Evolutionary conservation across 2,888 invertebrate species (phyloP).

Genomic region (Tetheella fluctuosa): DNA sequence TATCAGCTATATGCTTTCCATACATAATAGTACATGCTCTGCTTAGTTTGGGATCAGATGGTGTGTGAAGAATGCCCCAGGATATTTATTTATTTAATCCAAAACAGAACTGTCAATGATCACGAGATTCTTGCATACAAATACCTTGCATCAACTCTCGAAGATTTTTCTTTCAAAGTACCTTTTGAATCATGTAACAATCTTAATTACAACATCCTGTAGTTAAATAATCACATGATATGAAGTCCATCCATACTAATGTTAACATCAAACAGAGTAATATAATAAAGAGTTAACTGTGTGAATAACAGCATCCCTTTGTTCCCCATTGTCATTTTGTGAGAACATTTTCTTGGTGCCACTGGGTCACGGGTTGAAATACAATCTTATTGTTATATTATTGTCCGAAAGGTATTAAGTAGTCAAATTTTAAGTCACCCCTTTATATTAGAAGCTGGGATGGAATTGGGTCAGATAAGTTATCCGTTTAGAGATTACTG

Average conservation of each 20-base stretch:
- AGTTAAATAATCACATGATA: constrained; percentile 25
- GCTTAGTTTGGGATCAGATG: too few relatives aligned
- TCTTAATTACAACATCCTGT: constrained; percentile 26
- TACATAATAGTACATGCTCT: too few relatives aligned
- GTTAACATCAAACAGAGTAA: constrained; percentile 56
- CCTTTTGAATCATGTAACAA: not conserved
- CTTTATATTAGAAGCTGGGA: constrained; percentile 34
- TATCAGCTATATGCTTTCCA: too few relatives aligned
- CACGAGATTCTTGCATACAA: too few relatives aligned
- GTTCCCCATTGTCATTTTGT: constrained; percentile 75
- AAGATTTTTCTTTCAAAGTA: not conserved
- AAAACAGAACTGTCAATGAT: too few relatives aligned
- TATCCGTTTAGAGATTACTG: constrained; percentile 20
- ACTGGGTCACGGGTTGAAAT: constrained; percentile 50
- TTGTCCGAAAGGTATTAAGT: constrained; percentile 57
- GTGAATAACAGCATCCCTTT: constrained; percentile 84
- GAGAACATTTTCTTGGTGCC: constrained; percentile 71
- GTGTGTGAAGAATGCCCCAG: too few relatives aligned
- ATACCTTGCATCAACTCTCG: too few relatives aligned
- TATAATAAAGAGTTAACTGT: constrained; percentile 78
- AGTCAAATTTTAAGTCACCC: constrained; percentile 42
- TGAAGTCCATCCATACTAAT: constrained; percentile 29
- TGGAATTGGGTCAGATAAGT: constrained; percentile 14
- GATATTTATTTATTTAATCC: too few relatives aligned
- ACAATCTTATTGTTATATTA: constrained; percentile 44